Base-by-base conservation (phyloP, 92 coral and sea anemone species). In the Zoanthus sociatus region DNA sequence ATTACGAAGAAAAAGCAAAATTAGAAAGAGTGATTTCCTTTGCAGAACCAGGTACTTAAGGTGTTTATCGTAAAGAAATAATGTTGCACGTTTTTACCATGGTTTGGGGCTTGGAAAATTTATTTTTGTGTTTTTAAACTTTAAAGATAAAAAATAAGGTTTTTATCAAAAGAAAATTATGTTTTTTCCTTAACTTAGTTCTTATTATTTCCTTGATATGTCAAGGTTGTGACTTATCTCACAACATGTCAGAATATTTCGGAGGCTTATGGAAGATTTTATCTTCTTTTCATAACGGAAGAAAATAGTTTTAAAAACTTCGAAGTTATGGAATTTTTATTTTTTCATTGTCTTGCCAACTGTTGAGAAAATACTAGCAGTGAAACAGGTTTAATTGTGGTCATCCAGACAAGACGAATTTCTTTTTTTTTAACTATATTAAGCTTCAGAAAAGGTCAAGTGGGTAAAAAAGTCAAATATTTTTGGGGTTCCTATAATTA, bases 41-140 rank as follows among this genome's bases (percentile, higher is more conserved):
- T 56, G 85, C 85, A 14, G 85, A 81, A 31, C 75, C 85, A 81
- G 85, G 85, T 81, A 81, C 2, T 17, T 63, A 13, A 3, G 63
- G 42, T 9, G 33, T 63, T 42, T 60, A 7, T 6, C 6, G 15
- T 9, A 9, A 47, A 20, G 48, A 16, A n/a, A 12, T 3, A 14
- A 6, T 46, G 8, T 17, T 63, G 31, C 18, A 8, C 17, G 26
- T 21, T 61, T 79, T 44, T 11, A 63, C 54, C 10, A 6, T n/a
- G n/a, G 54, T 32, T 44, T 76, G 51, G 9, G 42, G 48, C 63
- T 11, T 50, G 37, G 44, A 53, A 26, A 56, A 20, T 51, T 76
- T 9, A 20, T 63, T 17, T 3, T 63, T n/a, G 30, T 20, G 30
- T 16, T 63, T 18, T 26, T 26, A 26, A 63, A 17, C n/a, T 20